Base-by-base conservation (phyloP, 2,113 vertebrate genomes). In the Periophthalmus modestus region DNA sequence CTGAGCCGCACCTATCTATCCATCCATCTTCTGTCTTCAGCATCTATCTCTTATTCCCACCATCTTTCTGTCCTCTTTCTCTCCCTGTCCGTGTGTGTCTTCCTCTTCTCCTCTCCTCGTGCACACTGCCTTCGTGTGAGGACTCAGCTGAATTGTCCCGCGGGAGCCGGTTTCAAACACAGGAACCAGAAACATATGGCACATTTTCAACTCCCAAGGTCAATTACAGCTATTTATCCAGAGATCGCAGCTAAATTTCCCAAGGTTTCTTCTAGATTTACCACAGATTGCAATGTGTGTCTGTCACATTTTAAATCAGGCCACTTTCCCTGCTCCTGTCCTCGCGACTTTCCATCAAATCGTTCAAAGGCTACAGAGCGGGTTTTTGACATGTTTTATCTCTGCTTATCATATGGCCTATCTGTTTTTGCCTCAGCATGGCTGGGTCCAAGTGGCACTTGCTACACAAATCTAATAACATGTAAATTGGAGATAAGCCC, bases 161-260 rank as follows among this genome's bases (percentile, higher is more conserved):
- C 82, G 93, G 94, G 94, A 93, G 81, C 80, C 86, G 75, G 88
- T 93, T 93, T 93, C 93, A 92, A 91, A 93, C 92, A 92, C 92
- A 90, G 92, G 87, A 93, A 92, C 91, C 92, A 89, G 89, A 93
- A 94, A 94, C 93, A 95, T 95, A 95, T 95, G 94, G 94, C 91
- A 91, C 89, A 93, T 93, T 93, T 92, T 92, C 89, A 93, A 92
- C 92, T 93, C 92, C 91, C 94, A 95, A 95, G 93, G 94, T 95
- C 94, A 94, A 93, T 94, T 94, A 94, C 91, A 92, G 90, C 91
- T 93, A 94, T 94, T 94, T 94, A 93, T 93, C 91, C 91, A 80
- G 89, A 93, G 91, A 94, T 91, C 91, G 91, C 90, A 88, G 90
- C 89, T 92, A 91, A 91, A 93, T 93, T 93, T 93, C 91, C 90